Base-by-base conservation (phyloP, 2,797 vertebrate genomes). In the Takifugu rubripes region DNA sequence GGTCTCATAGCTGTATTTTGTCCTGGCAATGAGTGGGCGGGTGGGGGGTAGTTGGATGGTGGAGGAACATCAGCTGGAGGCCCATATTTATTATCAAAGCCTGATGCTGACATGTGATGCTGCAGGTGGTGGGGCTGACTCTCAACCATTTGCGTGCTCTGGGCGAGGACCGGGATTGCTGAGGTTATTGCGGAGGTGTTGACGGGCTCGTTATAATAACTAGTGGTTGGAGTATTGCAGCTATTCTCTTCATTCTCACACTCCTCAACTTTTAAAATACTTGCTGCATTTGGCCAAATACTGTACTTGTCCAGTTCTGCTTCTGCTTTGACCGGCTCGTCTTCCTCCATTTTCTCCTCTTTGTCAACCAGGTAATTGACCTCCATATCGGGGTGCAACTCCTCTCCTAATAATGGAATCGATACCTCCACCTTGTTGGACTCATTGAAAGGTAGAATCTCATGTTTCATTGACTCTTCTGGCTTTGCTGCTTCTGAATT, bases 261-360 rank as follows among this genome's bases (percentile, higher is more conserved):
- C 52, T 88, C 74, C 1, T 76, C 84, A 21, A 84, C 29, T 70
- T 91, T 93, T 75, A 92, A 81, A 79, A 92, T 90, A 62, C 87
- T 91, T 17, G 90, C 91, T 66, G 92, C 90, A 65, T 93, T 92
- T 31, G 92, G 91, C 92, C 92, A 93, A 70, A 92, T 79, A 65
- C 85, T 92, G 79, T 87, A 92, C 75, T 86, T 90, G 68, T 91
- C 86, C 60, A 78, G 59, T 47, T 87, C 81, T 0, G 68, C 70
- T 74, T 92, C 88, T 1, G 26, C 54, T 53, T 86, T 74, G 4
- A 76, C 12, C 6, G 80, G 70, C 54, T 81, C 60, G 5, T 67
- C 72, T 29, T 82, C 81, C 59, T 86, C 77, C 14, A 17, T 53
- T 63, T 77, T 79, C 31, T 44, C 68, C 25, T 84, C 75, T 43